These are phyloP conservation scores for Cephus cinctus DNA, from an alignment of 1,140 invertebrate genomes.

Conservation along the genomic window DNA sequence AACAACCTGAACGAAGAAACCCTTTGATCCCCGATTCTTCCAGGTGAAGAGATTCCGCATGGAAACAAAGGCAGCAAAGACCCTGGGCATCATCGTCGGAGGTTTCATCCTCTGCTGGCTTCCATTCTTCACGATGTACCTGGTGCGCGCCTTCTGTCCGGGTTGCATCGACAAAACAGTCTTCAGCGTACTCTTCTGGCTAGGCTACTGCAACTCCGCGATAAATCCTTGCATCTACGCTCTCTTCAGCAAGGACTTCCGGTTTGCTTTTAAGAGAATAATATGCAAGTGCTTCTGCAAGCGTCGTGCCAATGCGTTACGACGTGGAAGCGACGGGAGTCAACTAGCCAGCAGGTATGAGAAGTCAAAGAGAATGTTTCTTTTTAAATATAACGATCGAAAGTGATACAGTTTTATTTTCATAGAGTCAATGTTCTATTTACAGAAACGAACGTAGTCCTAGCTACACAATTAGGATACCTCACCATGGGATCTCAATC, in stretches of 20 bases:
- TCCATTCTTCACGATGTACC: slow-evolving; percentile 93
- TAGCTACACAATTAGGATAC: slow-evolving; percentile 36
- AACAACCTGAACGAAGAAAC: no score
- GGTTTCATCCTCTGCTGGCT: slow-evolving; percentile 93
- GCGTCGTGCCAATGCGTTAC: slow-evolving; percentile 41
- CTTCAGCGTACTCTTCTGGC: slow-evolving; percentile 93
- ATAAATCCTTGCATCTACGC: slow-evolving; percentile 93
- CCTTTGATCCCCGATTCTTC: no score
- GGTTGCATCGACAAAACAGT: slow-evolving; percentile 77
- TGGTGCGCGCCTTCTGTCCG: slow-evolving; percentile 79
- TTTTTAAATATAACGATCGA: background rate
- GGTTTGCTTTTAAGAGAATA: slow-evolving; percentile 88
- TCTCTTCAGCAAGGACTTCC: slow-evolving; percentile 89
- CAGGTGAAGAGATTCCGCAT: slow-evolving; percentile 81
- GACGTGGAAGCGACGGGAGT: slow-evolving; percentile 68
- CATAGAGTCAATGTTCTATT: slow-evolving; percentile 14
- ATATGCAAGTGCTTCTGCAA: slow-evolving; percentile 80
- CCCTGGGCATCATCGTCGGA: slow-evolving; percentile 90
- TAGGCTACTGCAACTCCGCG: slow-evolving; percentile 95
- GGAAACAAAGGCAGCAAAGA: slow-evolving; percentile 94
- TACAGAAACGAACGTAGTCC: slow-evolving; percentile 46
- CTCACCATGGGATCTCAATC: slow-evolving; percentile 45
- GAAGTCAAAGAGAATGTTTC: slow-evolving; percentile 7
- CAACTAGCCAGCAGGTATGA: slow-evolving; percentile 53
- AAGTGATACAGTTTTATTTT: background rate